Evolutionary conservation across 2,113 vertebrate genomes (phyloP).

Genomic region (Gadus macrocephalus): DNA sequence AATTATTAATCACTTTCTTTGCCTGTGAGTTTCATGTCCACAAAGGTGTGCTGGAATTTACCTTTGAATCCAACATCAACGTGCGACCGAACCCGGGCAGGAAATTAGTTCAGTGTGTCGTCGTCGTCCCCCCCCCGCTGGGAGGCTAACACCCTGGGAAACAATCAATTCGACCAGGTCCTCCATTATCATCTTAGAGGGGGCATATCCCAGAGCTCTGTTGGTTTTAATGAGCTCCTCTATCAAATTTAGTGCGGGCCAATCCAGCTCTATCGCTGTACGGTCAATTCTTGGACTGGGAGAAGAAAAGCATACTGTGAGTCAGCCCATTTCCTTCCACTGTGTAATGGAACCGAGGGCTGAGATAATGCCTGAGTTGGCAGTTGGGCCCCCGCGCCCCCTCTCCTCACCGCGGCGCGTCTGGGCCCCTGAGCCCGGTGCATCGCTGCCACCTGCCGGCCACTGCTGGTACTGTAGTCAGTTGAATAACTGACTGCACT

Average conservation of each 20-base stretch:
- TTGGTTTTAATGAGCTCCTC: constrained; percentile 38
- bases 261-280: constrained; percentile 12
- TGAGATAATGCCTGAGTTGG: constrained; percentile 52
- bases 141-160: too few relatives aligned
- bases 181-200: constrained; percentile 28
- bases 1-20: too few relatives aligned
- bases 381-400: constrained; percentile 45
- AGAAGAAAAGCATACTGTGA: constrained; percentile 39
- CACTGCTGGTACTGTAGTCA: neutral
- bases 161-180: constrained; percentile 22
- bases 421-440: neutral
- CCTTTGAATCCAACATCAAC: too few relatives aligned
- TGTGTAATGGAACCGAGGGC: constrained; percentile 56
- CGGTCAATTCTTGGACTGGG: constrained; percentile 20
- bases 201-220: constrained; percentile 17
- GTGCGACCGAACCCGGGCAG: too few relatives aligned
- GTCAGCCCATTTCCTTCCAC: constrained; percentile 46
- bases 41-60: too few relatives aligned
- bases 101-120: too few relatives aligned
- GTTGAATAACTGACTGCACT: too few relatives aligned
- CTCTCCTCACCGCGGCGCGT: constrained; percentile 30
- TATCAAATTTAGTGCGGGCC: constrained; percentile 25
- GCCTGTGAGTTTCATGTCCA: too few relatives aligned
- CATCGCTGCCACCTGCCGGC: neutral
- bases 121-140: too few relatives aligned